Evolutionary conservation across 2,888 invertebrate species (phyloP).

Genomic region (Rhingia rostrata): DNA sequence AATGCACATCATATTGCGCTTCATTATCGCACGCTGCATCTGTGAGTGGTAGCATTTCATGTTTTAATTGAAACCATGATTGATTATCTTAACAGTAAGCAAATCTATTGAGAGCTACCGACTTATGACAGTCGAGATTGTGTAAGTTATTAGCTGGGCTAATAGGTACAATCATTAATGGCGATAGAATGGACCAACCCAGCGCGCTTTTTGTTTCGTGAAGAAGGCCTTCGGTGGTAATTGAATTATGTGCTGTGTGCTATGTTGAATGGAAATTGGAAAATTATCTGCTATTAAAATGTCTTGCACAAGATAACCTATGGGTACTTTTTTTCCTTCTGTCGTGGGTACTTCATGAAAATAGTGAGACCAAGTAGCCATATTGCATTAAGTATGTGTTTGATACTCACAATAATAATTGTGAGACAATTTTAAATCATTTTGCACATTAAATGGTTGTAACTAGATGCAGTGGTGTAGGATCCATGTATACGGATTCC

Average conservation of each 20-base stretch:
- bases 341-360: too few species aligned
- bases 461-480: too few species aligned
- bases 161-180: slow-evolving; percentile 17
- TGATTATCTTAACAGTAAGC: slow-evolving; percentile 41
- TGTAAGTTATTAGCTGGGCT: slow-evolving; percentile 18
- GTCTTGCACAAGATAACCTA: background rate
- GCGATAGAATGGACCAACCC: slow-evolving; percentile 24
- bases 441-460: too few species aligned
- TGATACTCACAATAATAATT: too few species aligned
- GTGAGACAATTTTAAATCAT: too few species aligned
- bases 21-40: slow-evolving; percentile 6
- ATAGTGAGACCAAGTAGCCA: too few species aligned
- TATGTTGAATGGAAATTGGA: background rate
- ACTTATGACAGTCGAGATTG: slow-evolving; percentile 6
- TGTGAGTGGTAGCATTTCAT: slow-evolving; percentile 24
- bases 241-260: background rate
- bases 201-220: background rate
- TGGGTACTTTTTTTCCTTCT: too few species aligned
- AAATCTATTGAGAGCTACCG: slow-evolving; percentile 18
- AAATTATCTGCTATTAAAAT: background rate
- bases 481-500: too few species aligned
- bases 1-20: slow-evolving; percentile 50
- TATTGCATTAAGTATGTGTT: too few species aligned
- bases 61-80: slow-evolving; percentile 55
- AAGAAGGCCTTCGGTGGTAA: background rate